Evolutionary conservation across 2,113 vertebrate species (phyloP), one percentile per base, ranked within the genome.

Genomic region (Amazona guildingii): DNA sequence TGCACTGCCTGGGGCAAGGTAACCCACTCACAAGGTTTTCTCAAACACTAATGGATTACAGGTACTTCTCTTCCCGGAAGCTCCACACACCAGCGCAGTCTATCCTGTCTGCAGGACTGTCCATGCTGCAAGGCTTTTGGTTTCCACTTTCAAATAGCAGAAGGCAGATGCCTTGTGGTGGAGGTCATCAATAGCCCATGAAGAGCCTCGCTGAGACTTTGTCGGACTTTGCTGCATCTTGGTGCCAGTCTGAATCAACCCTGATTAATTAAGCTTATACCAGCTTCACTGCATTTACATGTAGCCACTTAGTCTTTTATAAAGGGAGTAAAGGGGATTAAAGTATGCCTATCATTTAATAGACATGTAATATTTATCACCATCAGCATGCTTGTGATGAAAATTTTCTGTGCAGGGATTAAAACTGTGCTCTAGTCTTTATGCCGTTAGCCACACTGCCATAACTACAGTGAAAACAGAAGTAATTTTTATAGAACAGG

Each of bases 301-400:
- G 92, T 97, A 97, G 96, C 97, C 94, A 97, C 91, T 92, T 97
- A 98, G 95, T 91, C 95, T 96, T 97, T 97, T 97, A 79, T 97
- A 96, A 95, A 94, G 94, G 95, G 96, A 97, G 95, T 96, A 97
- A 96, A 96, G 96, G 96, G 96, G 96, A 97, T 96, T 96, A 95
- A 97, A 97, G 83, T 95, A 97, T 94, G 97, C 96, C 97, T 98
- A 96, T 97, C 97, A 97, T 96, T 97, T 98, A 98, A 97, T 97
- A 98, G 97, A 97, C 92, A 77, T 88, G 94, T 97, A 95, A 96
- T 97, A 95, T 97, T 97, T 97, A 97, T 98, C 95, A 94, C 92
- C 97, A 96, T 97, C 96, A 97, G 97, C 97, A 98, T 98, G 98
- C 97, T 97, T 98, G 95, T 97, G 98, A 97, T 98, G 97, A 97